These are phyloP conservation scores for Drosophila pachea DNA, from an alignment of 1,140 invertebrate species.

Conservation along the genomic window DNA sequence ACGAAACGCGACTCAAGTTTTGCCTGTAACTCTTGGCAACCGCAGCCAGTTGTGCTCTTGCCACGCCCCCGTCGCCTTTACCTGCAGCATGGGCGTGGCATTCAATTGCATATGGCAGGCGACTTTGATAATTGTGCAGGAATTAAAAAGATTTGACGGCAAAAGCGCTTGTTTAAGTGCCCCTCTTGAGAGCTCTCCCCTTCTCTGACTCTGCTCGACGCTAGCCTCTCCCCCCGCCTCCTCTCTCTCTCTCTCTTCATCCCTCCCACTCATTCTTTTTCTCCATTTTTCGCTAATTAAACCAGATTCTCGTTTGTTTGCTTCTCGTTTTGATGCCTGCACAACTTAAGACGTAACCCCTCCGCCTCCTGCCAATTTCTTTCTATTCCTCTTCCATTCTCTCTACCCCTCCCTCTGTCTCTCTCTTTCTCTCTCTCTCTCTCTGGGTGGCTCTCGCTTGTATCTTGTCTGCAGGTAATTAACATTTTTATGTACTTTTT, in stretches of 20 bases:
- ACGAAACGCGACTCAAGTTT: slow-evolving; percentile 32
- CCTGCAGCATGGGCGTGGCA: not conserved
- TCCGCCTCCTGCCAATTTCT: not conserved
- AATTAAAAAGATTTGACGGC: slow-evolving; percentile 58
- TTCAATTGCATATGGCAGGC: slow-evolving; percentile 66
- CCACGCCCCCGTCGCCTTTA: slow-evolving; percentile 13
- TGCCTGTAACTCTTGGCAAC: slow-evolving; percentile 31
- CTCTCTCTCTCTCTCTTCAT: slow-evolving; percentile 1
- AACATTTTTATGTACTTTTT: slow-evolving; percentile 68
- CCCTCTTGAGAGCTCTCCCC: not conserved
- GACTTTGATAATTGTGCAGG: slow-evolving; percentile 57
- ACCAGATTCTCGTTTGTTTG: slow-evolving; percentile 33
- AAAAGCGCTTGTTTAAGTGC: slow-evolving; percentile 8
- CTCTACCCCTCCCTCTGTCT: not conserved
- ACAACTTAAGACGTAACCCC: not conserved
- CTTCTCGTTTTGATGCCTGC: slow-evolving; percentile 27
- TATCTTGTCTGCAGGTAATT: slow-evolving; percentile 58
- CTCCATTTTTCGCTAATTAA: slow-evolving; percentile 51
- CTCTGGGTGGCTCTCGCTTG: not conserved
- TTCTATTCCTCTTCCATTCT: not conserved
- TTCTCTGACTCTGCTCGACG: not conserved
- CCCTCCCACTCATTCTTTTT: not conserved
- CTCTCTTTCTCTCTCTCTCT: not conserved
- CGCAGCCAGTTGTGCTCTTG: slow-evolving; percentile 29
- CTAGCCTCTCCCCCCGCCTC: not conserved